Evolutionary conservation across 2,797 vertebrate species (phyloP), one percentile per base, ranked within the genome.

Genomic region (Macrochelys suwanniensis): DNA sequence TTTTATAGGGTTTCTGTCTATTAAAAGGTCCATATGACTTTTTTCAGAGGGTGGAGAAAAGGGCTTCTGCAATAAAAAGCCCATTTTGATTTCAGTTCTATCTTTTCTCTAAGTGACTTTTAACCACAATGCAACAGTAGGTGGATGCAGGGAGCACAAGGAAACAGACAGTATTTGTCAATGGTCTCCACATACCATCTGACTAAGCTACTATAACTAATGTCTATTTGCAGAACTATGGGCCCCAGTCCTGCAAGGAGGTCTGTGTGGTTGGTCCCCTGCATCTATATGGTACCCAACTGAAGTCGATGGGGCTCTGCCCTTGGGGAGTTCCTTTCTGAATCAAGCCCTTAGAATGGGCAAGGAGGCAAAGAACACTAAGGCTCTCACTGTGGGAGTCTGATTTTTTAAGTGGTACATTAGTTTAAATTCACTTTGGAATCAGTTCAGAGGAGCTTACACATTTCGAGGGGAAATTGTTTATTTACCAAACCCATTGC

Each of bases 31-130:
- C 26, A 93, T 84, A 50, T 80, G n/a, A 74, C 85, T 94, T 82
- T 89, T 37, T 89, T 90, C 1, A 1, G 26, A 54, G 42, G 7
- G 47, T 31, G 80, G 57, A 84, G 33, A 82, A 90, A 92, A 94
- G 53, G n/a, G 45, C 77, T 82, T 85, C 5, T 42, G 16, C 54
- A 87, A 47, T 37, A 96, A 90, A 71, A 71, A 26, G 5, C 13
- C 51, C 33, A 28, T 78, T 96, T 89, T 93, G 2, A 86, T 92
- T 92, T 61, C 68, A 84, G 16, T 6, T 5, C 92, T 2, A 0
- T 80, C 6, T 90, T 93, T 91, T 82, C 57, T 56, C 82, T 92
- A 82, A 85, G 42, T 65, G 86, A 31, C n/a, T 94, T 94, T 83
- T 89, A 92, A 90, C 53, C 53, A 61, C 45, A 42, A 8, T 57